Base-by-base conservation (phyloP, 2,888 invertebrate genomes). In the Andricus curvator region DNA sequence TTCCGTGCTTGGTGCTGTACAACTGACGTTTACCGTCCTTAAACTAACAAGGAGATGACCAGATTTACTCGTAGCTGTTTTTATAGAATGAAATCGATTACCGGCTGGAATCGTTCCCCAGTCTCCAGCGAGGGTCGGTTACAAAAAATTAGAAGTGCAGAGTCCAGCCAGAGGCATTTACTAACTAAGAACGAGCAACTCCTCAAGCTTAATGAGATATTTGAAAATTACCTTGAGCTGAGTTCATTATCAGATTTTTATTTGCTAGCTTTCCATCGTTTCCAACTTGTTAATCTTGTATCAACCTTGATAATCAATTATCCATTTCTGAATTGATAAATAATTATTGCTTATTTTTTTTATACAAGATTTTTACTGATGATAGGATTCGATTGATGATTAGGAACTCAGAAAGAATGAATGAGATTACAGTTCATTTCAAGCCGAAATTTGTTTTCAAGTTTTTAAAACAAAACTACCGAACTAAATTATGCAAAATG, bases 21-120 rank as follows among this genome's bases (percentile, higher is more conserved):
- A 79, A 82, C 85, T 84, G 79, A 84, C 84, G 85, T 85, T 87
- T 84, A 80, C 79, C 83, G 83, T 84, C 84, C 85, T 86, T 85
- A 83, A 84, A 83, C 83, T 83, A 85, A 85, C 84, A 82, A 83
- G 83, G 79, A 79, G 77, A 81, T 82, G 80, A 82, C 84, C 85
- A 84, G 85, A 85, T 85, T 85, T 84, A 80, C 77, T 74, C 81
- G 79, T 77, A 65, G 78, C 66, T 77, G 64, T 81, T 78, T 77
- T 78, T 48, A 78, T 51, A 37, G 74, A 74, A 74, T 74, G 56
- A 37, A 74, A 74, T 74, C 56, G 74, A 74, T 74, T 74, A 74
- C 56, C 33, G 56, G 33, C 56, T 74, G 56, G 56, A 29, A 37
- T 74, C 56, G 51, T 33, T 74, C 74, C 33, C 51, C 70, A 48